Evolutionary conservation across 2,113 vertebrate species (phyloP), one percentile per base, ranked within the genome.

Genomic region (Triplophysa rosa): DNA sequence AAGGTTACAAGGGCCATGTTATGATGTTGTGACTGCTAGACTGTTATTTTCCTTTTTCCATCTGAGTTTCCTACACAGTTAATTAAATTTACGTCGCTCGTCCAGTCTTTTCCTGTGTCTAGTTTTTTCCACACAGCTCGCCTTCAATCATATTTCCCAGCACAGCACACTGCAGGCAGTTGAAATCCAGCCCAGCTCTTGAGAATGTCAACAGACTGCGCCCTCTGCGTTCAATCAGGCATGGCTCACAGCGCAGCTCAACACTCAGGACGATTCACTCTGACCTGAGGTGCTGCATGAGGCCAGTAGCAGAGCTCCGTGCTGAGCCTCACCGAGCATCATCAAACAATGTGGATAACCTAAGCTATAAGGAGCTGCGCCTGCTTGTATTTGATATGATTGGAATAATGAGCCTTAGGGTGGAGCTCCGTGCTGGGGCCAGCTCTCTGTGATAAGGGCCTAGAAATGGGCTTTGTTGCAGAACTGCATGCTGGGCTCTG

Each of bases 361-460:
- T 73, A 54, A 54, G 64, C 76, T 73, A 56, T 13, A 54, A 67
- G 33, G 69, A 72, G 70, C 64, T 1, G 7, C 74, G 81, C 56
- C 75, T 73, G 68, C 29, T 49, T 82, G 62, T 49, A 58, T 52
- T 37, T 79, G 77, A 73, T 82, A 61, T 79, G 65, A 74, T 74
- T 74, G 63, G 62, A 83, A 66, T 79, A 54, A 79, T 79, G 71
- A 78, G 76, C 77, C 77, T 73, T 47, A 29, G 77, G 77, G 70
- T 45, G 81, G 54, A 79, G 69, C 77, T 83, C 16, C 62, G 9
- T 79, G 63, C 77, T 74, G 56, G 69, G 77, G 63, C 64, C 77
- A 68, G 69, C 81, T 78, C 77, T 52, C 23, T 67, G 69, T 72
- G 76, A 82, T 82, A 82, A 82, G 76, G 63, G 54, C 68, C 49